A percentile compares a stretch with the other conserved stretches of the same genome.
Evolutionary conservation across 1,140 invertebrate species (phyloP).

Genomic region (Subanguina moxae): DNA sequence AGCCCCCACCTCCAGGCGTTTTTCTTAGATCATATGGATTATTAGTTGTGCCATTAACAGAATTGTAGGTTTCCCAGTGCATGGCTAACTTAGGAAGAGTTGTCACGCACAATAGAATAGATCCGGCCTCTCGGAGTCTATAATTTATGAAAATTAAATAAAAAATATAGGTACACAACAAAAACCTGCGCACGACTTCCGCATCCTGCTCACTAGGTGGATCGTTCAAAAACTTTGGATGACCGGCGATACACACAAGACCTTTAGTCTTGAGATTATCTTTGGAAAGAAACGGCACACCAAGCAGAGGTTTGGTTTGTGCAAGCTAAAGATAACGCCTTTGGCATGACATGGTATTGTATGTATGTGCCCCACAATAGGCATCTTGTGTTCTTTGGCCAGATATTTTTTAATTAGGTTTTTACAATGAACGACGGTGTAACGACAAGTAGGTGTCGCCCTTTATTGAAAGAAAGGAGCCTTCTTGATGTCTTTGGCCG

Average conservation of each 20-base stretch:
- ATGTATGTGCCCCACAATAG: too few species aligned
- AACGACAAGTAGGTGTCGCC: too few species aligned
- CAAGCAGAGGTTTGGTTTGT: slow-evolving; percentile 47
- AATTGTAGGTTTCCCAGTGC: slow-evolving; percentile 69
- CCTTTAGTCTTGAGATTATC: slow-evolving; percentile 49
- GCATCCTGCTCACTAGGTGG: slow-evolving; percentile 28
- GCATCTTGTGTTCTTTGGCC: too few species aligned
- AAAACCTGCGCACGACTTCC: slow-evolving; percentile 31
- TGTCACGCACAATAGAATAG: slow-evolving; percentile 73
- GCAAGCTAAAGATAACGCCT: slow-evolving; percentile 15
- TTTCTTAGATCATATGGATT: slow-evolving; percentile 83
- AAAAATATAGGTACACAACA: neutral
- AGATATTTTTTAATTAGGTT: too few species aligned
- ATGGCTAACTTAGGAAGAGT: slow-evolving; percentile 79
- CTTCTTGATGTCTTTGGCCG: too few species aligned
- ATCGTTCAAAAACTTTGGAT: slow-evolving; percentile 12
- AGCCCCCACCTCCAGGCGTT: slow-evolving; percentile 69
- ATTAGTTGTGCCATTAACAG: slow-evolving; percentile 74
- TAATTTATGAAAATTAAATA: neutral
- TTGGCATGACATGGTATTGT: neutral
- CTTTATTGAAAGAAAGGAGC: too few species aligned
- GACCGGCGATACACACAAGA: slow-evolving; percentile 27
- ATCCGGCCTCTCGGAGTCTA: slow-evolving; percentile 65
- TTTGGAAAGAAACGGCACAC: slow-evolving; percentile 56
- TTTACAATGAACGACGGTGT: too few species aligned